Conservation (phyloP, 2,797 vertebrate species). For the Periophthalmus magnuspinnatus region DNA sequence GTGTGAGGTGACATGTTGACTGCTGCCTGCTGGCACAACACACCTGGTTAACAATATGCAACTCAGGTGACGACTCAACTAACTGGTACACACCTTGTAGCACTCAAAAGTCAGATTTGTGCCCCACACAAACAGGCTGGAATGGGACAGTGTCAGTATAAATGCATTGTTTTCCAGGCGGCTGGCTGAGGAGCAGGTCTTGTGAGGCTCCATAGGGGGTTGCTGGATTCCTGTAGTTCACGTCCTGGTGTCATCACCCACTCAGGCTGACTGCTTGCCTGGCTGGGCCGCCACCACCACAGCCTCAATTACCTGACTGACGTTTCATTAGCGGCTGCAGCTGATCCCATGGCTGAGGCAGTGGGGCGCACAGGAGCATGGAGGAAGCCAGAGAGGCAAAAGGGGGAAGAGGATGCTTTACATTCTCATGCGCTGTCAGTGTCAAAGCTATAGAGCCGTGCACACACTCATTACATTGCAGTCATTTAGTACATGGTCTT, state of each 20-base stretch:
- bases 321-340: slow-evolving; percentile 83
- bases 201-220: slow-evolving; percentile 55
- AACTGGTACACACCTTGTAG: slow-evolving; percentile 14
- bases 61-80: slow-evolving; percentile 45
- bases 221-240: slow-evolving; percentile 56
- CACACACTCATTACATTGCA: slow-evolving; percentile 71
- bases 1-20: slow-evolving; percentile 52
- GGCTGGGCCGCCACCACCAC: slow-evolving; percentile 69
- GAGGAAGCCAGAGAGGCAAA: slow-evolving; percentile 38
- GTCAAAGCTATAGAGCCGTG: slow-evolving; percentile 64
- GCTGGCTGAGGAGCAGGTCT: slow-evolving; percentile 50
- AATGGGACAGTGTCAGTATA: slow-evolving; percentile 50
- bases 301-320: slow-evolving; percentile 83
- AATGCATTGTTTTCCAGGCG: slow-evolving; percentile 63
- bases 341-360: slow-evolving; percentile 79
- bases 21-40: slow-evolving; percentile 27
- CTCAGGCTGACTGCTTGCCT: slow-evolving; percentile 67
- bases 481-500: slow-evolving; percentile 72
- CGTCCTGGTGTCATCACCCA: slow-evolving; percentile 70
- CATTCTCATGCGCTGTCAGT: slow-evolving; percentile 72
- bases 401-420: slow-evolving; percentile 50
- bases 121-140: slow-evolving; percentile 48
- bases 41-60: slow-evolving; percentile 50
- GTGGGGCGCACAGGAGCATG: slow-evolving; percentile 69
- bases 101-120: slow-evolving; percentile 28